Evolutionary conservation across 2,797 vertebrate genomes (phyloP).

Genomic region (Remorina albescens): DNA sequence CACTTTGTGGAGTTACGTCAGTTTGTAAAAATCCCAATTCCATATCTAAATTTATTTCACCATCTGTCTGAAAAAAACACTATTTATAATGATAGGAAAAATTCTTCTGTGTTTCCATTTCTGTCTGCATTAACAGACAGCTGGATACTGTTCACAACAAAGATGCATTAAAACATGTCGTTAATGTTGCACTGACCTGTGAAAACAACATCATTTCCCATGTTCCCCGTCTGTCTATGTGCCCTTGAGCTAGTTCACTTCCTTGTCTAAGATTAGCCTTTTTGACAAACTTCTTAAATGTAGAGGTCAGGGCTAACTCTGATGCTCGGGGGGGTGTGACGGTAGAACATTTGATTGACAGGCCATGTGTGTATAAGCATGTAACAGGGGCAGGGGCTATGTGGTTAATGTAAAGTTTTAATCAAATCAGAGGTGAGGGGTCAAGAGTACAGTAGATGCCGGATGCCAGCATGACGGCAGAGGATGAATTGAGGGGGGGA

Average conservation of each 20-base stretch:
- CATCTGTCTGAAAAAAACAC: background rate
- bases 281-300: slow-evolving; percentile 48
- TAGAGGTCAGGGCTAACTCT: slow-evolving; percentile 30
- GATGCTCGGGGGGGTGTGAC: background rate
- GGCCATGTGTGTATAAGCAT: slow-evolving; percentile 18
- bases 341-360: slow-evolving; percentile 59
- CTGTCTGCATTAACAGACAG: slow-evolving; percentile 7
- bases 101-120: background rate
- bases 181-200: slow-evolving; percentile 57
- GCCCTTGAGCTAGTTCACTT: slow-evolving; percentile 47
- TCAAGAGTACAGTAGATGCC: slow-evolving; percentile 64
- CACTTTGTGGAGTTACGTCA: background rate
- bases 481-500: slow-evolving; percentile 31
- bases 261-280: slow-evolving; percentile 21
- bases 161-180: slow-evolving; percentile 33
- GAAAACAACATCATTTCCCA: slow-evolving; percentile 52
- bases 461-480: slow-evolving; percentile 31
- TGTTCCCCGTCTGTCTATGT: slow-evolving; percentile 37
- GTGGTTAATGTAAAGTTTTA: slow-evolving; percentile 65
- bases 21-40: slow-evolving; percentile 8
- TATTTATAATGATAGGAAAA: background rate
- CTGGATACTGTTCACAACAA: slow-evolving; percentile 8
- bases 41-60: background rate
- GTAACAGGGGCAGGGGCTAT: slow-evolving; percentile 10
- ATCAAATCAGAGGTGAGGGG: slow-evolving; percentile 70